A percentile compares a stretch with the other conserved stretches of the same genome.
These are phyloP conservation scores for Dynastes tityus DNA, from an alignment of 2,888 invertebrate genomes.

Conservation along the genomic window DNA sequence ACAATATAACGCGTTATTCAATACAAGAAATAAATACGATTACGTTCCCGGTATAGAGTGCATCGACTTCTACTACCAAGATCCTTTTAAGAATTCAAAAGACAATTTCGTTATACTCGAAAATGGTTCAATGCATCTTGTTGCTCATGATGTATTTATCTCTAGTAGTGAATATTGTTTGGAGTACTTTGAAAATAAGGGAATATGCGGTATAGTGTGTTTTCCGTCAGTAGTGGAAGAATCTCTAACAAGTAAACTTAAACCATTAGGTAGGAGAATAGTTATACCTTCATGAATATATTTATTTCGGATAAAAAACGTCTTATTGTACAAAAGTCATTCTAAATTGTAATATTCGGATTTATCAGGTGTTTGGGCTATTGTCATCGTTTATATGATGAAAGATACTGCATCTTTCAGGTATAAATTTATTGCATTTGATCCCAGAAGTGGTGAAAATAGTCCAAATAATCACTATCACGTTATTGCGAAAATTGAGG, in stretches of 20 bases:
- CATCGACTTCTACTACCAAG: conserved; percentile 33
- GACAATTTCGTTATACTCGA: conserved; percentile 25
- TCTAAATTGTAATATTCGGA: no score
- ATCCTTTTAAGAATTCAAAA: conserved; percentile 31
- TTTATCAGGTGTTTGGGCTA: no score
- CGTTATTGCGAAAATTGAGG: no score
- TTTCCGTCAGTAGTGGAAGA: conserved; percentile 37
- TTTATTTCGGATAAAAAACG: no score
- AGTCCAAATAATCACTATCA: no score
- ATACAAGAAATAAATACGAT: conserved; percentile 16
- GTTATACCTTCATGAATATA: not conserved
- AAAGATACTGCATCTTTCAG: no score
- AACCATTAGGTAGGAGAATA: conserved; percentile 34
- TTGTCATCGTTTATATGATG: no score
- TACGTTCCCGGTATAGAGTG: conserved; percentile 47
- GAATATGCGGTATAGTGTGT: conserved; percentile 46
- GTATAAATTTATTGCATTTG: no score
- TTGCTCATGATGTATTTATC: conserved; percentile 5
- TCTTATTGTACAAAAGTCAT: no score
- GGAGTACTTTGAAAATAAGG: conserved; percentile 48
- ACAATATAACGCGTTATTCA: conserved; percentile 22
- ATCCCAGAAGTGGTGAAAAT: no score
- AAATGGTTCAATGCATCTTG: conserved; percentile 31
- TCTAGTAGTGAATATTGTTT: conserved; percentile 44
- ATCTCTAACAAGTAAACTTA: not conserved